Evolutionary conservation across 2,888 invertebrate species (phyloP), one percentile per base, ranked within the genome.

Genomic region (Rhagium mordax): DNA sequence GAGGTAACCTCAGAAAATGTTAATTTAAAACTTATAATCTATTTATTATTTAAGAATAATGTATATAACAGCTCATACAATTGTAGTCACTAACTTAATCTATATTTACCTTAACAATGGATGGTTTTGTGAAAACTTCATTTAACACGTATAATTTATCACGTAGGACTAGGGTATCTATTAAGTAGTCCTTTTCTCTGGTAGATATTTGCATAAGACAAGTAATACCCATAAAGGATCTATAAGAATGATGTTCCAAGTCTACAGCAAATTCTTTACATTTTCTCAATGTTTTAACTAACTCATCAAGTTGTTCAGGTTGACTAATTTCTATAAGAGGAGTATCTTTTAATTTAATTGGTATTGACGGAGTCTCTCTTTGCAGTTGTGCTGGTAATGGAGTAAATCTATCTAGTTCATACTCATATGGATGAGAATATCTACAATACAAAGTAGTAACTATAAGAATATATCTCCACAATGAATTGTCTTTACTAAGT

Each of bases 191-290:
- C 1, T 89, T 89, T 15, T 90, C 89, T 6, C 89, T 90, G 0
- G 98, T 95, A 0, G 98, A 96, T 81, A 99, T 95, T 89, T 99
- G 99, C 88, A 99, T 93, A 1, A 99, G 90, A 86, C 99, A 99
- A 0, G 98, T 97, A 68, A 99, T 93, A 0, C 99, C 99, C 89
- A 95, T 94, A 86, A 95, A 99, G 0, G 95, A 93, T 72, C 98
- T 91, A 85, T 96, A 98, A 0, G 95, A 94, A 87, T 99, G 98
- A 87, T 98, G 97, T 90, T 96, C 96, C 62, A 99, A 89, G 89
- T 99, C 99, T 0, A 99, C 92, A 0, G 97, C 97, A 66, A 99
- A 91, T 85, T 95, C 95, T 1, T 89, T 87, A n/a, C 92, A 91
- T 0, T 88, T 87, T 51, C 89, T 89, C 72, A 99, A 88, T 75